These are phyloP conservation scores for Pangasius djambal DNA, from an alignment of 2,797 vertebrate species.

Conservation along the genomic window DNA sequence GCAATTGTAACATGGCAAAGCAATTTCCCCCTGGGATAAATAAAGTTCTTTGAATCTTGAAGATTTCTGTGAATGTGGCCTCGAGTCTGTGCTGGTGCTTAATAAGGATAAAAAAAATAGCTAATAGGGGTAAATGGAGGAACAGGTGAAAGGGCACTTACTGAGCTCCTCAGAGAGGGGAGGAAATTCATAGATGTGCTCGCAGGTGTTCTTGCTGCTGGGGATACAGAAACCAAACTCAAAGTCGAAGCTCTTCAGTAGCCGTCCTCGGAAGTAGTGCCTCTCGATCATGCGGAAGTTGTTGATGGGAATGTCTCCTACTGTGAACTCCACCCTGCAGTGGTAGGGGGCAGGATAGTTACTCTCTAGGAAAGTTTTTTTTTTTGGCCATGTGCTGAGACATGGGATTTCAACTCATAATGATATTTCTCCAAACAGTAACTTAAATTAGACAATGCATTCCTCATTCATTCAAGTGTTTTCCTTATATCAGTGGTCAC, in stretches of 20 bases:
- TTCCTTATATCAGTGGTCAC: neutral
- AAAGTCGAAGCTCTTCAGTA: constrained; percentile 97
- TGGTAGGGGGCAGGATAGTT: neutral
- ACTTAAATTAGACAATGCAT: neutral
- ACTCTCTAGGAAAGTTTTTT: neutral
- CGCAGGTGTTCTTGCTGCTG: constrained; percentile 97
- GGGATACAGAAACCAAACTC: constrained; percentile 99
- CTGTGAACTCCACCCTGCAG: constrained; percentile 95
- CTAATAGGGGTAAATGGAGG: neutral
- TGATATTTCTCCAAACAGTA: neutral
- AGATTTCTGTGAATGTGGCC: neutral
- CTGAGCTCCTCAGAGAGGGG: constrained; percentile 94
- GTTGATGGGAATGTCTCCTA: constrained; percentile 95
- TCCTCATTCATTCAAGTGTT: neutral
- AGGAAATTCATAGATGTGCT: constrained; percentile 73
- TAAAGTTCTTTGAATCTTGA: no score
- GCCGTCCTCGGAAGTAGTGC: constrained; percentile 93
- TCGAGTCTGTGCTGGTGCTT: neutral
- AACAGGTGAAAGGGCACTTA: constrained; percentile 68
- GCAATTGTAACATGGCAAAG: no score
- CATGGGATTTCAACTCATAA: neutral
- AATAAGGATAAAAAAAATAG: neutral
- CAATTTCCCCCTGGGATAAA: no score
- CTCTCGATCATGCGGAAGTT: constrained; percentile 99
- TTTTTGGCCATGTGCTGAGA: neutral